Evolutionary conservation across 2,113 vertebrate genomes (phyloP), one percentile per base, ranked within the genome.

Genomic region (Lycaon pictus): DNA sequence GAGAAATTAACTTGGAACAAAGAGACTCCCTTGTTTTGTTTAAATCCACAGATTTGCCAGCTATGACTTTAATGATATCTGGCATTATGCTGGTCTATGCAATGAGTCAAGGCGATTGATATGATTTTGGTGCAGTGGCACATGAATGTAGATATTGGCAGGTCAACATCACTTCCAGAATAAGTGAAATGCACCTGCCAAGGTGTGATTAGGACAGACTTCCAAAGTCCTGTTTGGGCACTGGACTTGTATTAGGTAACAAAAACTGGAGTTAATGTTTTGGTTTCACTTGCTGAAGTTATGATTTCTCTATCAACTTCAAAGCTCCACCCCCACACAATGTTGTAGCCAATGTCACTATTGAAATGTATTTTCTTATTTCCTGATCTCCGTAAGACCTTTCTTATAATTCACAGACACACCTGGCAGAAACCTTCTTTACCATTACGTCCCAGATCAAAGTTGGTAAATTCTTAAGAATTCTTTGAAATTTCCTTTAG

Each of bases 101-200:
- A 95, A 83, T 97, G 90, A 97, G 63, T 97, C 97, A 98, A 97
- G 77, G 90, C 83, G 90, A 76, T 35, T 83, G 96, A 93, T 96
- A 85, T 63, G 98, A 98, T 99, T 99, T 98, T 99, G 98, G 98
- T 98, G 95, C 0, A 87, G 83, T 69, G 88, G 25, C 32, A 92
- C 97, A 89, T 92, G 98, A 98, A 94, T 97, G 91, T 80, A 98
- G 98, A 97, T 96, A 98, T 95, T 81, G 85, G 62, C 92, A 93
- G 95, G 97, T 98, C 98, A 98, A 80, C 97, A 96, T 77, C 65
- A 94, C 97, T 95, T 97, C 96, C 98, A 98, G 95, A 98, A 96
- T 96, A 97, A 96, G 93, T 95, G 97, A 92, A 0, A 16, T 96
- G 96, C 89, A 95, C 96, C 96, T 11, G 65, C 83, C 62, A 58